Conservation (phyloP, 2,888 invertebrate genomes). For the Anarsia innoxiella region DNA sequence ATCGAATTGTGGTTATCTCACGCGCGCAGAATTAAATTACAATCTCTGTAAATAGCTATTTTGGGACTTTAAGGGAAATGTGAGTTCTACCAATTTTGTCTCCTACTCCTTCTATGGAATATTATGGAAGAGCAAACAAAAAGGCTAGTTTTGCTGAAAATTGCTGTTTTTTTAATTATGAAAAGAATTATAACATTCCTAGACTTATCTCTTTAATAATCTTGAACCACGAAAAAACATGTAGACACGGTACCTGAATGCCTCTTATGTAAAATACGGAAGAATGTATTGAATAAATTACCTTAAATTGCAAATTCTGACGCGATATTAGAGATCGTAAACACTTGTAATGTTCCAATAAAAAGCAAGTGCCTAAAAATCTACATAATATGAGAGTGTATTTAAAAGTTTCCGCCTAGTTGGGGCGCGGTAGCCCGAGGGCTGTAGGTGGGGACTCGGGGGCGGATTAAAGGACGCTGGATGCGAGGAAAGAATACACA, state of each 20-base stretch:
- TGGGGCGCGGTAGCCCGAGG: conserved; percentile 45
- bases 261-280: conserved; percentile 6
- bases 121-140: no score
- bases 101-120: background rate
- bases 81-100: conserved; percentile 24
- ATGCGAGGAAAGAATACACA: conserved; percentile 75
- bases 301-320: conserved; percentile 6
- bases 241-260: background rate
- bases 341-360: conserved; percentile 17
- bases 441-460: conserved; percentile 39
- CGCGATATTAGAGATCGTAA: conserved; percentile 10
- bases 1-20: conserved; percentile 47
- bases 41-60: conserved; percentile 38
- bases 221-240: no score
- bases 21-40: conserved; percentile 32
- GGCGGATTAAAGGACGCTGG: conserved; percentile 68
- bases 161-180: no score
- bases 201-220: no score
- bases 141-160: no score
- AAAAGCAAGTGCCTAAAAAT: conserved; percentile 45
- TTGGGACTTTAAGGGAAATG: conserved; percentile 32
- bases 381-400: conserved; percentile 51
- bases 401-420: conserved; percentile 71
- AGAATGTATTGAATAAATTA: conserved; percentile 5
- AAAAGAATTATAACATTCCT: no score